Base-by-base conservation (phyloP, 2,888 invertebrate species). In the Ophraella communa region DNA sequence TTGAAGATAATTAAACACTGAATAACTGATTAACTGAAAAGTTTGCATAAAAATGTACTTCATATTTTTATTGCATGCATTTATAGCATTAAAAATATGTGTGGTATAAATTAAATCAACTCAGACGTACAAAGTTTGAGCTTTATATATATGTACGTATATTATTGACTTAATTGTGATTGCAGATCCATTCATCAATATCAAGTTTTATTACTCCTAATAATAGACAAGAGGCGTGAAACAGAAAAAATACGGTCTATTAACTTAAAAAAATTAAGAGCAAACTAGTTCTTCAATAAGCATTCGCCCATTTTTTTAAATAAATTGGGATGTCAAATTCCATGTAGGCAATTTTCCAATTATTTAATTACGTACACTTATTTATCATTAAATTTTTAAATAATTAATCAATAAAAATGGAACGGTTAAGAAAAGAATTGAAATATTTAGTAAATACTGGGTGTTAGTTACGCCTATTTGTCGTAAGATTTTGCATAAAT, bases 381-480 rank as follows among this genome's bases (percentile, higher is more conserved):
- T 24, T 51, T 23, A 24, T 27, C 49, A 60, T 44, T 53, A 60
- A 60, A 52, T 52, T 60, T 52, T 52, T 60, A 60, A 57, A 47
- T 47, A 52, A 18, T 27, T 11, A 30, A 47, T 52, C 5, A 44
- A 60, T 44, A 60, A 57, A 63, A 63, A 63, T 57, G 35, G 63
- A 53, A 20, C 51, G 57, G 52, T 57, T 33, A 35, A 42, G 24
- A 39, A 57, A 44, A 20, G 39, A 52, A 33, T 63, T 33, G 57
- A 47, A 57, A 63, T 63, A 57, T 63, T 63, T 57, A 35, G 44
- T 53, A 52, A 63, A 63, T 24, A 63, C 52, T 63, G 62, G 62
- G 62, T 62, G 62, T 56, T 53, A 52, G 56, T 52, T 45, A 57
- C 57, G 63, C 63, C 63, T 63, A 44, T 63, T 63, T 63, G 63